Conservation (phyloP, 2,797 vertebrate species). For the Podargus strigoides region DNA sequence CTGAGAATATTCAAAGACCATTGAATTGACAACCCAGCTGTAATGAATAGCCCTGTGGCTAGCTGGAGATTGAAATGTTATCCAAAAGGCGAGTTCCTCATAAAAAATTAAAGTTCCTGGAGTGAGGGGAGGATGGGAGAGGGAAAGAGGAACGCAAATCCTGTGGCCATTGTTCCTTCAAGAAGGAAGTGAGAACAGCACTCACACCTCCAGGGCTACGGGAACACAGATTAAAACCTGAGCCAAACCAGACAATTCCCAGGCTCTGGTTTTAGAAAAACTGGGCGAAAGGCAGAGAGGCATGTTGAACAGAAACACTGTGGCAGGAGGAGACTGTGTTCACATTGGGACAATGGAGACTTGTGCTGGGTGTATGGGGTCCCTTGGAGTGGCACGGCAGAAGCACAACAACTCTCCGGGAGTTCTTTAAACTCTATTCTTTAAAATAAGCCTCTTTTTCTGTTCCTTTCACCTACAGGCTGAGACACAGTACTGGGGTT, state of each 20-base stretch:
- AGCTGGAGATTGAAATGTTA: background rate
- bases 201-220: background rate
- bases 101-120: background rate
- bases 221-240: background rate
- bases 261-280: background rate
- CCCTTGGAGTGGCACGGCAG: background rate
- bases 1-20: background rate
- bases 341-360: background rate
- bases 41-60: background rate
- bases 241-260: background rate
- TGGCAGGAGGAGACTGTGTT: background rate
- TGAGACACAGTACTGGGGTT: accelerated
- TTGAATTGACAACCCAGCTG: background rate
- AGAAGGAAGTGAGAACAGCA: background rate
- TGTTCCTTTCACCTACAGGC: accelerated
- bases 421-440: background rate
- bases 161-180: accelerated
- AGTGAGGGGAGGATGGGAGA: background rate
- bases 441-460: background rate
- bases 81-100: background rate
- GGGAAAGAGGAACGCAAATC: background rate
- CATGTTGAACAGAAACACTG: background rate
- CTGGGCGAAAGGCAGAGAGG: background rate
- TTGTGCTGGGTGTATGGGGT: accelerated
- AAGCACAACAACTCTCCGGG: background rate